Conservation (phyloP, 1,140 invertebrate species). For the Gryllus bimaculatus region DNA sequence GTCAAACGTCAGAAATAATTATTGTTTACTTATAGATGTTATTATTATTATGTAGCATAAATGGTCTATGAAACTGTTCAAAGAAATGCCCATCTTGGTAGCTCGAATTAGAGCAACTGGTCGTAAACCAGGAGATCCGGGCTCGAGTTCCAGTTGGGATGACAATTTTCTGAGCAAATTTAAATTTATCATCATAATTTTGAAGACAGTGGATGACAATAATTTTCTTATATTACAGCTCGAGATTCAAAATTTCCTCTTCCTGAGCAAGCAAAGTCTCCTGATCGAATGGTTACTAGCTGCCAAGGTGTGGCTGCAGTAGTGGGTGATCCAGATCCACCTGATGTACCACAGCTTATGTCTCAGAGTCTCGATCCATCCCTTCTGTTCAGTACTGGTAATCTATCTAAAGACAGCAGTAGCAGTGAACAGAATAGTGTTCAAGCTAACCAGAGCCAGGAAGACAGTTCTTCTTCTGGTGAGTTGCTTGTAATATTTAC, state of each 20-base stretch:
- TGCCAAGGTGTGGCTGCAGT: constrained; percentile 32
- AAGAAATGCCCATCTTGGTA: too few species aligned
- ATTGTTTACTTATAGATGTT: too few species aligned
- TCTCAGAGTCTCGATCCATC: constrained; percentile 53
- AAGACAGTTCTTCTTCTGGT: neutral
- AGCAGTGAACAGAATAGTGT: constrained; percentile 1
- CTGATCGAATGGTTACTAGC: constrained; percentile 58
- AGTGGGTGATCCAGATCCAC: neutral
- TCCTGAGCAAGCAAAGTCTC: constrained; percentile 44
- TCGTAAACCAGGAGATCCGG: too few species aligned
- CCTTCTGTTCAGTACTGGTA: constrained; percentile 24
- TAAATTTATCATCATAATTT: too few species aligned
- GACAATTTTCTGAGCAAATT: too few species aligned
- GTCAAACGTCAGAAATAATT: too few species aligned
- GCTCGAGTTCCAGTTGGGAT: too few species aligned
- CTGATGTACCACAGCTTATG: constrained; percentile 42
- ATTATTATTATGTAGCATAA: too few species aligned
- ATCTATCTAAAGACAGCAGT: constrained; percentile 5
- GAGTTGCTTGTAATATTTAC: neutral
- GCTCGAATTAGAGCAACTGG: too few species aligned
- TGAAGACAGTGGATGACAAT: too few species aligned
- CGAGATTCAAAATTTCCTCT: constrained; percentile 12
- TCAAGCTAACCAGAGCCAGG: neutral
- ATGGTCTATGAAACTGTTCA: too few species aligned
- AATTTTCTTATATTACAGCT: neutral